phyloP scores from a whole-genome alignment of 2,113 vertebrate species.

The Centrocercus urophasianus region DNA sequence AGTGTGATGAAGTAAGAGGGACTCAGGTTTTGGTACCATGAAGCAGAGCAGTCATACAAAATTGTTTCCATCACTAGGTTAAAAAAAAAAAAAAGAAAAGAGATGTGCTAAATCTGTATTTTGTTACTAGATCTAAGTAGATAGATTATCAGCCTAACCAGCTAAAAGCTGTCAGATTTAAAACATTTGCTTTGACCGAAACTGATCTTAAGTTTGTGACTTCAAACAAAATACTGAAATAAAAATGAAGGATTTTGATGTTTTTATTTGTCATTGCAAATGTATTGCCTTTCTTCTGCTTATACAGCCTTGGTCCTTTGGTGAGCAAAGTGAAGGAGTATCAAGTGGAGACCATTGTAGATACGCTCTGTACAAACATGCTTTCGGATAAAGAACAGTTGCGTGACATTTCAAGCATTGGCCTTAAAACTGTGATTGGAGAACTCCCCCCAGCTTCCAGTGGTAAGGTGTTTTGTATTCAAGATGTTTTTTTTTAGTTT shows the following conservation, averaged over 20 bases:
- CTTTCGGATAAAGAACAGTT: slow-evolving; percentile 98
- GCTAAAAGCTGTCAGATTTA: neutral
- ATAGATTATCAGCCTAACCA: neutral
- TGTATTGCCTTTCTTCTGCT: slow-evolving; percentile 31
- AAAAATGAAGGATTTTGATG: neutral
- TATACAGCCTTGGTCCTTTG: slow-evolving; percentile 91
- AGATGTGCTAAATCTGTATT: neutral
- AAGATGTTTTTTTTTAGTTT: neutral
- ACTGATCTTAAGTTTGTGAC: neutral
- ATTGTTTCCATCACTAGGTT: accelerated
- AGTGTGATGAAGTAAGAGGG: neutral
- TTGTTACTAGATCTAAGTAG: neutral
- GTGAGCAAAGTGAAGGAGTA: slow-evolving; percentile 99
- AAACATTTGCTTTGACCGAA: neutral
- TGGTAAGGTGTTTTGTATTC: slow-evolving; percentile 79
- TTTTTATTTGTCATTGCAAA: neutral
- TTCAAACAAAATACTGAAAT: neutral
- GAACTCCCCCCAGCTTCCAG: slow-evolving; percentile 98
- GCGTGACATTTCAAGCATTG: slow-evolving; percentile 97
- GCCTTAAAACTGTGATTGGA: slow-evolving; percentile 98
- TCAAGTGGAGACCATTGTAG: slow-evolving; percentile 98
- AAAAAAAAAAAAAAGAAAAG: neutral
- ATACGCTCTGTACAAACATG: slow-evolving; percentile 99
- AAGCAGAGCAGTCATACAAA: neutral
- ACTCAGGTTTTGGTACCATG: neutral